Percentiles rank a stretch among this genome's conserved stretches.
These are phyloP conservation scores for Rhabdomys pumilio DNA, from an alignment of 2,797 vertebrate species.

Conservation along the genomic window DNA sequence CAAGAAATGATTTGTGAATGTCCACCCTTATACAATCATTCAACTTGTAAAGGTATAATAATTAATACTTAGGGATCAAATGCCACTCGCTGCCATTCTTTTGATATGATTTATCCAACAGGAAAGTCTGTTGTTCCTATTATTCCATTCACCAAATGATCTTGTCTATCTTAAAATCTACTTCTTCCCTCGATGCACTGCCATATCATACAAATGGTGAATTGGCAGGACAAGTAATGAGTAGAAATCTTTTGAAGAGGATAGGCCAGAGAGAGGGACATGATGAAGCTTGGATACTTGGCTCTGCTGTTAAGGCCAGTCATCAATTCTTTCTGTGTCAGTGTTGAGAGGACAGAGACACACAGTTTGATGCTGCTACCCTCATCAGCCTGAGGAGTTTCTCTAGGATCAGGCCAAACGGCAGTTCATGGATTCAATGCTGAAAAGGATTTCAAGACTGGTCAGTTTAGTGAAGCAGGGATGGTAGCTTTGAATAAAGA, in stretches of 20 bases:
- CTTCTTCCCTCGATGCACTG: neutral
- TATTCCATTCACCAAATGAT: neutral
- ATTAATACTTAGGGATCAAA: neutral
- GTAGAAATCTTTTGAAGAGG: constrained; percentile 11
- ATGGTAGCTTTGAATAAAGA: neutral
- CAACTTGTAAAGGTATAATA: neutral
- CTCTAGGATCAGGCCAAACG: neutral
- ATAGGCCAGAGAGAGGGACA: neutral
- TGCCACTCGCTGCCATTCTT: neutral
- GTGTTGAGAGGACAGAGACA: neutral
- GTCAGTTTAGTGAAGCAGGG: neutral
- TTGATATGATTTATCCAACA: neutral
- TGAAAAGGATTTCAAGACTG: neutral
- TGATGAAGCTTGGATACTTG: neutral
- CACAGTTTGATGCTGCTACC: neutral
- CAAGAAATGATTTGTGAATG: neutral
- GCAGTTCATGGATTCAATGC: neutral
- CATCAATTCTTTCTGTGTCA: neutral
- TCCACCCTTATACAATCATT: neutral
- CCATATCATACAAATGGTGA: neutral
- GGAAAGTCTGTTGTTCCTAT: neutral
- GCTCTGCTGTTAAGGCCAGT: neutral
- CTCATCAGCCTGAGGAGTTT: neutral
- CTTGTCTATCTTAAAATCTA: neutral
- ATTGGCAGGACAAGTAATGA: neutral